Percentiles rank a stretch among this genome's conserved stretches.
Evolutionary conservation across 2,888 invertebrate genomes (phyloP).

Genomic region (Phytoseiulus persimilis): DNA sequence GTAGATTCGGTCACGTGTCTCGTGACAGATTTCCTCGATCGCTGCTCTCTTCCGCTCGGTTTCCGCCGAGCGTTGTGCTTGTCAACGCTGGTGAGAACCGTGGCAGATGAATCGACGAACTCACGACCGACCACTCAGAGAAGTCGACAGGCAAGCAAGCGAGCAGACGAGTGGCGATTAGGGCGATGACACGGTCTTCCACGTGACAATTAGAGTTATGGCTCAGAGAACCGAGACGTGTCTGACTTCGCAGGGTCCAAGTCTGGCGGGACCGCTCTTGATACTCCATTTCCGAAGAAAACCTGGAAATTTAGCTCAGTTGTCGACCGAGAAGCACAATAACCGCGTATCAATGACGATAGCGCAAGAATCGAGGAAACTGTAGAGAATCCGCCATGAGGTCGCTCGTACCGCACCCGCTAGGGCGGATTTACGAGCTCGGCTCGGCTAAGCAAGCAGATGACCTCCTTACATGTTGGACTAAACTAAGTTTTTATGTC

Average conservation of each 20-base stretch:
- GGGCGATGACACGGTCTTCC: not conserved
- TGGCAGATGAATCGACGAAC: not conserved
- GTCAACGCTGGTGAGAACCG: not conserved
- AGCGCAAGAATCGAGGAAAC: not conserved
- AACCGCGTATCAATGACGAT: not conserved
- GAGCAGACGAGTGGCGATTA: not conserved
- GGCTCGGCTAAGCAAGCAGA: not conserved
- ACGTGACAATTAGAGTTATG: not conserved
- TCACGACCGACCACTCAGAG: not conserved
- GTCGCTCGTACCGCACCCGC: not conserved
- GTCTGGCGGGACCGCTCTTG: not conserved
- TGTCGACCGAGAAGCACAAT: not conserved
- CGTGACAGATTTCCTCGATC: not conserved
- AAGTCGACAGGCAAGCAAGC: not conserved
- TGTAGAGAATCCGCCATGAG: not conserved
- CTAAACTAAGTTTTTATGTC: conserved; percentile 5
- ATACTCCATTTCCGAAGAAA: too few relatives aligned
- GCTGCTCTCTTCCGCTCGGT: not conserved
- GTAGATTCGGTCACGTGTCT: not conserved
- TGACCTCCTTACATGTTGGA: not conserved
- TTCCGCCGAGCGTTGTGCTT: not conserved
- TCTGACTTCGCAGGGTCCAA: not conserved
- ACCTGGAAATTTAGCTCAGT: not conserved
- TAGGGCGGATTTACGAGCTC: not conserved
- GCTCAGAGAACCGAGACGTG: not conserved